Base-by-base conservation (phyloP, 2,888 invertebrate genomes). In the Cephus rjabovi region DNA sequence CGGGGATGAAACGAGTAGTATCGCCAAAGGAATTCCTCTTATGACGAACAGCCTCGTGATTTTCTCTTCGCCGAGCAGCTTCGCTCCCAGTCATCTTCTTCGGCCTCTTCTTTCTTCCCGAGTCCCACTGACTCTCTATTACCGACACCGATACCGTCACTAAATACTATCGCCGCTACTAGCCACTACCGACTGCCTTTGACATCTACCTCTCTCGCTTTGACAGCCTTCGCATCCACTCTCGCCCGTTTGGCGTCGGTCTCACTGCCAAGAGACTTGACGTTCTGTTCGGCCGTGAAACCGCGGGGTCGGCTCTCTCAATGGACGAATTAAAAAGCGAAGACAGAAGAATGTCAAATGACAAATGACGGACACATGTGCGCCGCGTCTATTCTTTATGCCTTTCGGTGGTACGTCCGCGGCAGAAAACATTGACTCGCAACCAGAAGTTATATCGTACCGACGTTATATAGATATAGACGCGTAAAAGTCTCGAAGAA, bases 21-120 rank as follows among this genome's bases (percentile, higher is more conserved):
- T 88, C 87, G 89, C 86, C 86, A 85, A 87, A 90, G 89, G 90
- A 91, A 91, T 91, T 90, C 87, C 88, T 89, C 90, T 90, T 90
- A 90, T 90, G 90, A 90, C 89, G 90, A 89, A 88, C 89, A 88
- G 88, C 87, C 87, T 87, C 89, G 88, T 89, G 89, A 90, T 90
- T 90, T 90, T 90, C 87, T 88, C 83, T 85, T 85, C 12, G 6
- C 12, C 33, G 12, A 33, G 31, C 71, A 11, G 83, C 83, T 86
- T 81, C 83, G 78, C 81, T 80, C 77, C 77, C 78, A 76, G 75
- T 78, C 69, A 11, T 77, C 77, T 81, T 74, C 73, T 70, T 73
- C 73, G 30, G 69, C 33, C 68, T 31, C 69, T 30, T 34, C 71
- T 71, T 71, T 34, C 75, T 78, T 77, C 78, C 75, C 78, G 80